Evolutionary conservation across 2,797 vertebrate genomes (phyloP).

Genomic region (Phalloptychus januarius): DNA sequence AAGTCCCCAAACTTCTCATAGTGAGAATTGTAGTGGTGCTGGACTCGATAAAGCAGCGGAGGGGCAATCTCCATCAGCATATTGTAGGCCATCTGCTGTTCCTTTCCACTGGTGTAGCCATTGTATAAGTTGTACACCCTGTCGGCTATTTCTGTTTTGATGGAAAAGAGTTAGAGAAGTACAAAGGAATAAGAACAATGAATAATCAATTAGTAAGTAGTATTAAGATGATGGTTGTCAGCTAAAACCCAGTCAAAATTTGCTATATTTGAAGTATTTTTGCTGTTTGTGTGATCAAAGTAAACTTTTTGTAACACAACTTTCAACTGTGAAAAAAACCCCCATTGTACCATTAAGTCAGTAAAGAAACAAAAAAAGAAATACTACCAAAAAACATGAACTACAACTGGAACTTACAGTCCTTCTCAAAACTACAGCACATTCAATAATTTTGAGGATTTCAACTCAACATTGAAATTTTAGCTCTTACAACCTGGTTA

Average conservation of each 20-base stretch:
- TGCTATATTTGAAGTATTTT: not conserved
- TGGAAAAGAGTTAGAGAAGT: not conserved
- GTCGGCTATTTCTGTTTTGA: conserved; percentile 91
- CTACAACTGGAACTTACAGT: not conserved
- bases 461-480: not conserved
- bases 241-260: not conserved
- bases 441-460: not conserved
- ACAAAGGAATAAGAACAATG: not conserved
- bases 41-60: conserved; percentile 92
- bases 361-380: not conserved
- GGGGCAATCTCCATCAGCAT: conserved; percentile 94
- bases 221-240: not conserved
- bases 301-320: not conserved
- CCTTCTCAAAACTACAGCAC: not conserved
- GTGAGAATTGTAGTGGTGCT: conserved; percentile 97
- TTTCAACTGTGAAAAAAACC: not conserved
- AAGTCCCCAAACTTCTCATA: conserved; percentile 99
- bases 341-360: not conserved
- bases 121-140: conserved; percentile 98
- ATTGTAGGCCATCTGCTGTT: conserved; percentile 98
- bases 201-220: not conserved
- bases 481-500: not conserved
- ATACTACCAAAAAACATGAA: not conserved
- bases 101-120: conserved; percentile 97
- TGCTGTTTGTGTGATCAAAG: not conserved